Evolutionary conservation across 2,113 vertebrate genomes (phyloP).

Genomic region (Siniperca chuatsi): DNA sequence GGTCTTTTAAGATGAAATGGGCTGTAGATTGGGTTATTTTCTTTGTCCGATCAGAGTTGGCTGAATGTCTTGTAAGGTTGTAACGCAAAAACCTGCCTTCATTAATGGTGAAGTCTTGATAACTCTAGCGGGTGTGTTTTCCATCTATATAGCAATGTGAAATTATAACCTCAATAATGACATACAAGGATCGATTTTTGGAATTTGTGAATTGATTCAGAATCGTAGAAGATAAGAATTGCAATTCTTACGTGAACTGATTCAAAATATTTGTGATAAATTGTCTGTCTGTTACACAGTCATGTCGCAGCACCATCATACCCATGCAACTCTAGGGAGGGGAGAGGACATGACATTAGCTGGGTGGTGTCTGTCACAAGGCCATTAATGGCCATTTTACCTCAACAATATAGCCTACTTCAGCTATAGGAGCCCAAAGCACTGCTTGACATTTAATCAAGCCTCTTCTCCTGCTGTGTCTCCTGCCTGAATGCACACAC

Average conservation of each 20-base stretch:
- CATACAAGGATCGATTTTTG: no score
- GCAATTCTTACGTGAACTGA: not conserved
- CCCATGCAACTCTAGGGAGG: not conserved
- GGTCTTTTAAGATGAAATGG: no score
- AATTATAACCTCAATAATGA: no score
- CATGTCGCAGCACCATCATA: not conserved
- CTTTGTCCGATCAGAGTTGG: not conserved
- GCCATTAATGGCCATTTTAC: slow-evolving; percentile 2
- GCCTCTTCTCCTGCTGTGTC: not conserved
- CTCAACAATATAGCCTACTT: not conserved
- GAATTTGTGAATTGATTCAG: not conserved
- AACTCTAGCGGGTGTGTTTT: not conserved
- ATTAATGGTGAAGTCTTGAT: not conserved
- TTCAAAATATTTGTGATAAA: not conserved
- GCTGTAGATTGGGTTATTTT: not conserved
- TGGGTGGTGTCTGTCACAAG: not conserved
- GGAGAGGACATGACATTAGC: not conserved
- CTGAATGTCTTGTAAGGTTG: not conserved
- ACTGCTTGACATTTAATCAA: slow-evolving; percentile 9
- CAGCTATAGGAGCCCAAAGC: not conserved
- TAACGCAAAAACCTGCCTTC: not conserved
- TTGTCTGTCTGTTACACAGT: not conserved
- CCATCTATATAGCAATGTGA: no score
- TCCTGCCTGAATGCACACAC: slow-evolving; percentile 2
- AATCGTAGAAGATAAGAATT: not conserved